Base-by-base conservation (phyloP, 2,888 invertebrate genomes). In the Pollenia griseotomentosa region DNA sequence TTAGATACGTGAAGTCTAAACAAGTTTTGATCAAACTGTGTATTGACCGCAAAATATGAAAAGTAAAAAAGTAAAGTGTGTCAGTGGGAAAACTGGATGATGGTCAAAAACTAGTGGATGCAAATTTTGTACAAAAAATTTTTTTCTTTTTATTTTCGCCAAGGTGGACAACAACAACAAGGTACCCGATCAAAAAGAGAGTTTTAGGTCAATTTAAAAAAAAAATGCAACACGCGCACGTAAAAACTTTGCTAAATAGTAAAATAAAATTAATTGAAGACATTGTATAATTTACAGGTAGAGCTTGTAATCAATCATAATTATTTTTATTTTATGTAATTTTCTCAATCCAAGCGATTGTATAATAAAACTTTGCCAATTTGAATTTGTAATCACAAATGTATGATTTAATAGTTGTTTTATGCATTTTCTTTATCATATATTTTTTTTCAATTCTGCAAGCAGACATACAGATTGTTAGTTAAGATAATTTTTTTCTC, bases 71-170 rank as follows among this genome's bases (percentile, higher is more conserved):
- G 46, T 85, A 70, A 84, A 80, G 84, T 85, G 55, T 74, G 84
- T 75, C 84, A 85, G 53, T 85, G 74, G 78, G 46, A 68, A 84
- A 85, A 85, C 84, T 80, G 84, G 84, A 85, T 74, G 79, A 68
- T 61, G 23, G n/a, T 66, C 68, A 73, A 74, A 74, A 53, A 61
- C 8, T 70, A 10, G 14, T 74, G 59, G 48, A 68, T 80, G 74
- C 53, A 80, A 80, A 80, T 75, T 70, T 16, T 73, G 59, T 65
- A 79, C 73, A 66, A 33, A 6, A 33, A 33, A 14, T 53, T 42
- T 82, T 70, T 51, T 42, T 63, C 3, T 42, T 12, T 73, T 9
- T 19, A 8, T 12, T 5, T n/a, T 16, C 42, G 11, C n/a, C 59
- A 73, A 73, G 23, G 65, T 51, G 65, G 71, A 16, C 55, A 65